These are phyloP conservation scores for Tetramorium bicarinatum DNA, from an alignment of 2,888 invertebrate genomes.

Conservation along the genomic window DNA sequence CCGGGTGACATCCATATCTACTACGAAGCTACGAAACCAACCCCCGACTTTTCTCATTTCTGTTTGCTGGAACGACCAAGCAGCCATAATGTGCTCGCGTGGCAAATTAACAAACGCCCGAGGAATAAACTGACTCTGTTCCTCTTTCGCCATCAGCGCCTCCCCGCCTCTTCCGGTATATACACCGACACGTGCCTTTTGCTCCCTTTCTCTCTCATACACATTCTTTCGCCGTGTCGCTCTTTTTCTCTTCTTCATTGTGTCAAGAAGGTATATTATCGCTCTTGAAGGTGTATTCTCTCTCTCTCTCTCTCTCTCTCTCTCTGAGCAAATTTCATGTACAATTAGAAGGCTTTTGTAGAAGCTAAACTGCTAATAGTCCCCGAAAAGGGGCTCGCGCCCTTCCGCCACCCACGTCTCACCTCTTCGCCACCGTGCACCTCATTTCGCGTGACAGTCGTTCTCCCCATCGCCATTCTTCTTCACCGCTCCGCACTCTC, in stretches of 20 bases:
- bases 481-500: slow-evolving; percentile 27
- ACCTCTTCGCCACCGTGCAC: slow-evolving; percentile 66
- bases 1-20: slow-evolving; percentile 46
- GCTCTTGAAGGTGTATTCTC: slow-evolving; percentile 43
- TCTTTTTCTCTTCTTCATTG: slow-evolving; percentile 63
- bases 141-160: slow-evolving; percentile 56
- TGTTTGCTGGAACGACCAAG: slow-evolving; percentile 71
- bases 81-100: slow-evolving; percentile 76
- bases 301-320: slow-evolving; percentile 28
- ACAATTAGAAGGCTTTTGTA: slow-evolving; percentile 83
- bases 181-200: slow-evolving; percentile 16
- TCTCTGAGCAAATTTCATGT: slow-evolving; percentile 80
- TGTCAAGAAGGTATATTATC: slow-evolving; percentile 76
- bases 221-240: slow-evolving; percentile 33
- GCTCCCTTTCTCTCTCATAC: slow-evolving; percentile 24
- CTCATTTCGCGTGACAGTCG: slow-evolving; percentile 82
- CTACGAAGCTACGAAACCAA: slow-evolving; percentile 53
- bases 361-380: slow-evolving; percentile 83
- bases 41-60: slow-evolving; percentile 74
- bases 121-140: slow-evolving; percentile 74
- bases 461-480: slow-evolving; percentile 70
- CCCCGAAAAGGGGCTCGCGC: slow-evolving; percentile 70
- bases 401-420: slow-evolving; percentile 63
- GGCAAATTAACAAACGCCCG: slow-evolving; percentile 79
- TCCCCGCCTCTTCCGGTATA: not conserved